Conservation (phyloP, 2,113 vertebrate genomes). For the Oncorhynchus nerka region DNA sequence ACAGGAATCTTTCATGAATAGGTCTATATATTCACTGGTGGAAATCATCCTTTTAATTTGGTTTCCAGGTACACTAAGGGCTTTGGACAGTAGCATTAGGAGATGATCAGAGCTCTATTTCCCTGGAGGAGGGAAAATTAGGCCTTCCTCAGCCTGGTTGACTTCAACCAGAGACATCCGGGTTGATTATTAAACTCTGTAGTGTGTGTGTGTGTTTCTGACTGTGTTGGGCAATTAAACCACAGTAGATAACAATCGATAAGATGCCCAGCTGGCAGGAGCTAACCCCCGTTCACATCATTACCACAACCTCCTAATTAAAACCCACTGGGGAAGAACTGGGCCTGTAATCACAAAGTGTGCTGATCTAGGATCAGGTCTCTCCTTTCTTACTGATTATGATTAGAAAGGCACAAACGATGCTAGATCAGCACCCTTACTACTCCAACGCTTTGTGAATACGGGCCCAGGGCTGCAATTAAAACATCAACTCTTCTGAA, state of each 20-base stretch:
- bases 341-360: not conserved
- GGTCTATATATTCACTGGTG: too few relatives aligned
- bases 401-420: not conserved
- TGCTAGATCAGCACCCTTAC: too few relatives aligned
- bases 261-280: constrained; percentile 5
- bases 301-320: not conserved
- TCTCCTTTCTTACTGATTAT: not conserved
- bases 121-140: not conserved
- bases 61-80: too few relatives aligned
- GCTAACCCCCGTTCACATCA: not conserved
- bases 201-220: not conserved
- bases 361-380: not conserved
- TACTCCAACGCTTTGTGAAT: too few relatives aligned
- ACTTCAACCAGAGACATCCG: not conserved
- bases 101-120: too few relatives aligned
- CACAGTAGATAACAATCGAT: constrained; percentile 13
- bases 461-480: not conserved
- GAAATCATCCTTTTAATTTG: too few relatives aligned
- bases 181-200: not conserved
- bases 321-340: not conserved
- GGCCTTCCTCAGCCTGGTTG: not conserved
- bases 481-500: not conserved
- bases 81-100: too few relatives aligned
- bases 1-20: too few relatives aligned
- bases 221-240: not conserved